These are phyloP conservation scores for Cavia aperea DNA, from an alignment of 2,113 vertebrate genomes.

Conservation along the genomic window DNA sequence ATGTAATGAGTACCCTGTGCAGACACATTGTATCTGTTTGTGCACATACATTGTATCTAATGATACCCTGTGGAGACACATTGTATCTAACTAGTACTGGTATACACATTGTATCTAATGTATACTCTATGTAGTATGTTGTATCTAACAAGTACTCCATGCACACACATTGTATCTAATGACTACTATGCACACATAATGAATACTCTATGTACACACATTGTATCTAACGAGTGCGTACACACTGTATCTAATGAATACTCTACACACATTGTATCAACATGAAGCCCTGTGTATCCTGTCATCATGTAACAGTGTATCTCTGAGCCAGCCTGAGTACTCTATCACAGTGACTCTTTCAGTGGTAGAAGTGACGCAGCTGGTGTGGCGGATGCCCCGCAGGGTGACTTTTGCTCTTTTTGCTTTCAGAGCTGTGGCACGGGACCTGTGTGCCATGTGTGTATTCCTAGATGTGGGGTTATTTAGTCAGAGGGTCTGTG, in stretches of 20 bases:
- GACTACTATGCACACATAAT: too few species aligned
- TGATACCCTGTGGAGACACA: too few species aligned
- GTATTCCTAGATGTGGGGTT: not conserved
- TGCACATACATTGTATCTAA: too few species aligned
- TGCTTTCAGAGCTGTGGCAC: not conserved
- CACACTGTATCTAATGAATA: not conserved
- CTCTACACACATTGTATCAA: not conserved
- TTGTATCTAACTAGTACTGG: too few species aligned
- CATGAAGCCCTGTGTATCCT: too few species aligned
- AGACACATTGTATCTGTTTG: too few species aligned
- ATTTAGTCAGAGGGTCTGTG: not conserved
- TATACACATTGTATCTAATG: too few species aligned
- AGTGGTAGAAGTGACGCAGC: not conserved
- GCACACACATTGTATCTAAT: not conserved
- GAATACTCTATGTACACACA: not conserved
- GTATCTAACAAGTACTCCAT: too few species aligned
- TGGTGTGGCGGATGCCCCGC: accelerated
- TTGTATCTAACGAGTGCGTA: not conserved
- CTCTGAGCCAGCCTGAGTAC: not conserved
- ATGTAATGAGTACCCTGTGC: too few species aligned
- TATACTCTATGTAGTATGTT: too few species aligned
- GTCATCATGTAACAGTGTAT: not conserved
- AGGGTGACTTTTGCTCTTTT: not conserved
- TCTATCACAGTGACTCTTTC: accelerated
- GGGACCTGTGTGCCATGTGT: accelerated